Base-by-base conservation (phyloP, 1,140 invertebrate genomes). In the Sitobion miscanthi region DNA sequence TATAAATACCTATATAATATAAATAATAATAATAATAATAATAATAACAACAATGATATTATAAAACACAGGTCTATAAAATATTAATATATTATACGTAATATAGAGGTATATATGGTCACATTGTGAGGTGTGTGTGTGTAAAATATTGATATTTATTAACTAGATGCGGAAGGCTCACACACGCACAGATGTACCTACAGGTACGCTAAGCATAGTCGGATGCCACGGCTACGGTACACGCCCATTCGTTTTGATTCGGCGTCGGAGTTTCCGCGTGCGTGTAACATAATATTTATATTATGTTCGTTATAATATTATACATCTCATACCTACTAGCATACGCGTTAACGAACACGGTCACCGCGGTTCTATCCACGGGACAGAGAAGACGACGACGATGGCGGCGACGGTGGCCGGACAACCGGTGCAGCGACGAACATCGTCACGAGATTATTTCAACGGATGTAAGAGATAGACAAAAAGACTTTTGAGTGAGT, bases 181-280 rank as follows among this genome's bases (percentile, higher is more conserved):
- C 42, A 47, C 20, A 23, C 7, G 25, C 45, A 87, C 47, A 87
- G 30, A 82, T 21, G 6, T 54, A 52, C 11, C 30, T 47, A 86
- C 2, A 35, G 3, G n/a, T 54, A 35, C 47, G 17, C 52, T n/a
- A n/a, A 77, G n/a, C n/a, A 89, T 21, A 89, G 14, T 88, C 30
- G 2, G n/a, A 52, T 35, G 49, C 14, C 88, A 89, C 87, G 87
- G 88, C 35, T 62, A 62, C 17, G 54, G 82, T 92, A 83, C 91
- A 92, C 91, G 91, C 91, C 91, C 91, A 92, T 92, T 92, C 57
- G 23, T 83, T 92, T 85, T 92, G 91, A 92, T 92, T 92, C 91
- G 91, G 82, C 77, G n/a, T 49, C 35, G 23, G 69, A 54, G 54
- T 62, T 90, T 90, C 30, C 38, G 54, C 88, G 54, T 17, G 77